Evolutionary conservation across 30 jellyfish, hydroid and myxozoan genomes (phyloP).

Genomic region (Pelagia noctiluca): DNA sequence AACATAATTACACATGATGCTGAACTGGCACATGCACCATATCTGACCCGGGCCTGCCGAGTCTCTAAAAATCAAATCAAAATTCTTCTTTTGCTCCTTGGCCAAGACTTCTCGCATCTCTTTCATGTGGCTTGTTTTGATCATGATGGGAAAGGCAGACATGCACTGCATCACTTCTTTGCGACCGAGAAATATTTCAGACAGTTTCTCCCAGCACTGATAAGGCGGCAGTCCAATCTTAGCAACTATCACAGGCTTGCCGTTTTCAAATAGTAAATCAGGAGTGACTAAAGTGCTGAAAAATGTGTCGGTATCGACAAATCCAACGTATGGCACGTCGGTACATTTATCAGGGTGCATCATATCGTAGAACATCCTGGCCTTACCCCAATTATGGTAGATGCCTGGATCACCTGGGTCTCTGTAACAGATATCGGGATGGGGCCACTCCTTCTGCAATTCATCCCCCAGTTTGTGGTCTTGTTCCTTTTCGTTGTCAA

Average conservation of each 20-base stretch:
- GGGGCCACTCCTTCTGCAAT: slow-evolving; percentile 61
- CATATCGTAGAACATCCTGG: slow-evolving; percentile 76
- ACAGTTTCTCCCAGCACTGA: slow-evolving; percentile 52
- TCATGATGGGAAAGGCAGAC: slow-evolving; percentile 69
- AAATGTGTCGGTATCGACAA: slow-evolving; percentile 74
- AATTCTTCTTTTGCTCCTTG: slow-evolving; percentile 23
- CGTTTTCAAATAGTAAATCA: slow-evolving; percentile 38
- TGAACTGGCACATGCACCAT: slow-evolving; percentile 57
- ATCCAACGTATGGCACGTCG: slow-evolving; percentile 61
- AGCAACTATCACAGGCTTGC: slow-evolving; percentile 57
- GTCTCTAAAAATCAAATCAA: slow-evolving; percentile 61
- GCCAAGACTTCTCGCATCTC: slow-evolving; percentile 51
- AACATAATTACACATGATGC: slow-evolving; percentile 70
- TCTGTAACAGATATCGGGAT: slow-evolving; percentile 59
- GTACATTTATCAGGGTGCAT: slow-evolving; percentile 67
- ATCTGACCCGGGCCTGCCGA: slow-evolving; percentile 48
- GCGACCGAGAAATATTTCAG: slow-evolving; percentile 54
- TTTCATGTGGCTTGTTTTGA: slow-evolving; percentile 57
- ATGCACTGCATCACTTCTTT: slow-evolving; percentile 64
- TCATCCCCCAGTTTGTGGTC: slow-evolving; percentile 62
- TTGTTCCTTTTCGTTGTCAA: slow-evolving; percentile 51
- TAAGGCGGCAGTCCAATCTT: slow-evolving; percentile 38
- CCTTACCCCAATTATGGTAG: slow-evolving; percentile 41
- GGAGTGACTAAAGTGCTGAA: slow-evolving; percentile 76
- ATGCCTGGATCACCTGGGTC: slow-evolving; percentile 37